Evolutionary conservation across 2,113 vertebrate genomes (phyloP), one percentile per base, ranked within the genome.

Genomic region (Octodon degus): DNA sequence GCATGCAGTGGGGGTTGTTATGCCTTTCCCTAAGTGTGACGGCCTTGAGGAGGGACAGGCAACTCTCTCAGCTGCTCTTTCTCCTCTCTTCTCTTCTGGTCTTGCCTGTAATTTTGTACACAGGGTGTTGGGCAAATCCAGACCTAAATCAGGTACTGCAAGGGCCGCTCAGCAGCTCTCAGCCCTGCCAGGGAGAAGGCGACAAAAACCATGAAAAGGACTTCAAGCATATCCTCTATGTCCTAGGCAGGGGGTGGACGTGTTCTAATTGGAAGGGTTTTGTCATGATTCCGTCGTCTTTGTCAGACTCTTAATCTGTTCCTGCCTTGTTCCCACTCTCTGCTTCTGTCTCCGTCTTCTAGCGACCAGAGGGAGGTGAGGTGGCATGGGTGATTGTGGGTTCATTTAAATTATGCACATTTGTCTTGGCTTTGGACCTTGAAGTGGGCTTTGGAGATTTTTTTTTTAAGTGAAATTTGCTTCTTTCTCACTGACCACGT

Each of bases 401-500:
- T 2, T 9, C 8, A 1, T 20, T 43, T 0, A 32, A 5, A 6
- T 11, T 1, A 2, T 30, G n/a, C n/a, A 34, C 2, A 7, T 32
- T n/a, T 40, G 34, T 76, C 68, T 67, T 8, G 34, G 70, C 16
- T 19, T 50, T 34, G 77, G 2, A 79, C 1, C 37, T 2, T 12
- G 53, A 30, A 24, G 0, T n/a, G 1, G 55, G n/a, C 13, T n/a
- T n/a, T 20, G 32, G 43, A 55, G 20, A 1, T 7, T 68, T 68
- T 43, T 43, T 43, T 43, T 74, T 43, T 12, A 40, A 3, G 77
- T 27, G n/a, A 62, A 62, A 27, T 22, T 2, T 10, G 20, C 5
- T 32, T 20, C 17, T n/a, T 76, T 30, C 25, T 55, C 22, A n/a
- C 50, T 40, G 7, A 12, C 27, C 6, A 0, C 1, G 16, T n/a